phyloP scores from a whole-genome alignment of 2,797 vertebrate species.

The Pseudocheirus occidentalis region DNA sequence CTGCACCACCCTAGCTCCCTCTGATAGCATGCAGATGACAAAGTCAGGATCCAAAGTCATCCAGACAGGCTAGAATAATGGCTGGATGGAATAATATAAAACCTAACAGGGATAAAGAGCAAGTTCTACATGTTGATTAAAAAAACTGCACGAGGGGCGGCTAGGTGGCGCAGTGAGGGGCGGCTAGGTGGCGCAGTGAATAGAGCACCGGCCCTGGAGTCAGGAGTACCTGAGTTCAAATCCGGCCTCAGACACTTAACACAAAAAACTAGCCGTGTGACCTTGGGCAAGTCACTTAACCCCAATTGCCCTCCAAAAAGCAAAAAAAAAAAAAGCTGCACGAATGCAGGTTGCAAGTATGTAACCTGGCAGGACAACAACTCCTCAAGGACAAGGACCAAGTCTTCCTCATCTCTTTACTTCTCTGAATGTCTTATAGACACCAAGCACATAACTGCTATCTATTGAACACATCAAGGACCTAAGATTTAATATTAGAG shows the following conservation, averaged over 20 bases:
- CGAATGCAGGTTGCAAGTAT: not conserved
- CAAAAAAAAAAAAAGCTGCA: not conserved
- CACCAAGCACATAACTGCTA: not conserved
- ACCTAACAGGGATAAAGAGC: not conserved
- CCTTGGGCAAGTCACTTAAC: too few species aligned
- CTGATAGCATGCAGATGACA: not conserved
- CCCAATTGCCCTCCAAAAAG: too few species aligned
- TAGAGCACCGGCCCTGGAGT: too few species aligned
- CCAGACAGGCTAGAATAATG: not conserved
- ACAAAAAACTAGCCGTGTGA: too few species aligned
- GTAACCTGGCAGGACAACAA: not conserved
- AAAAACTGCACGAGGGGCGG: too few species aligned
- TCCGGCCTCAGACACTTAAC: too few species aligned
- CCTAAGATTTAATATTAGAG: not conserved
- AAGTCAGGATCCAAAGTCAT: not conserved
- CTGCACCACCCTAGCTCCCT: not conserved
- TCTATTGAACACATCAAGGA: not conserved
- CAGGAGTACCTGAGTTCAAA: too few species aligned
- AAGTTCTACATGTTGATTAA: not conserved
- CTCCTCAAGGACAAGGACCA: too few species aligned
- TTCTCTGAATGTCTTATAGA: not conserved
- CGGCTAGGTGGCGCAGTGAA: too few species aligned
- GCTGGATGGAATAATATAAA: not conserved
- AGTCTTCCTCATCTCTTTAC: too few species aligned
- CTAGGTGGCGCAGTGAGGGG: too few species aligned